Percentiles rank a stretch among this genome's conserved stretches.
These are phyloP conservation scores for Odocoileus virginianus DNA, from an alignment of 2,113 vertebrate species.

Conservation along the genomic window DNA sequence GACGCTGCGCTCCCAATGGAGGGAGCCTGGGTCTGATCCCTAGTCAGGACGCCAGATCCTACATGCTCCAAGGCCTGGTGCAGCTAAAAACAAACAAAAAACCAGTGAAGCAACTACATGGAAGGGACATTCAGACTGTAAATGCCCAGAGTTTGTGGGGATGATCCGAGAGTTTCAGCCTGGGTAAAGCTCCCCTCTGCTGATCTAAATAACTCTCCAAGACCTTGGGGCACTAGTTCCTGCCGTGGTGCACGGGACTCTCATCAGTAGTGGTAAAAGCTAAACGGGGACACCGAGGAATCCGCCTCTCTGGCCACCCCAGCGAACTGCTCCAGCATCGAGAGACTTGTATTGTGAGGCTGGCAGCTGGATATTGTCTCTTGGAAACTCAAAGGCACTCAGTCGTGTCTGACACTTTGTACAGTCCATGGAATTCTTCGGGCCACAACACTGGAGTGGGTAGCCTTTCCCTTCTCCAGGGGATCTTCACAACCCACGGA, in stretches of 20 bases:
- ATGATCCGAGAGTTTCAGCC: neutral
- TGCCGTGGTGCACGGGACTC: no score
- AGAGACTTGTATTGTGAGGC: neutral
- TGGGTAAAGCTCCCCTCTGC: neutral
- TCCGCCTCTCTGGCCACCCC: neutral
- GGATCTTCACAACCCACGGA: neutral
- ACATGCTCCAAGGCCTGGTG: neutral
- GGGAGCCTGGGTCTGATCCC: neutral
- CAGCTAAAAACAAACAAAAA: neutral
- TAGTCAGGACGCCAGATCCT: neutral
- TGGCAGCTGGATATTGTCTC: neutral
- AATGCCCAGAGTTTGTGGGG: neutral
- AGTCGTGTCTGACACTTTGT: neutral
- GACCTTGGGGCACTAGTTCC: neutral
- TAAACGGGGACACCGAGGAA: neutral
- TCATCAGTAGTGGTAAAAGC: neutral
- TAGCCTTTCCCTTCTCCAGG: neutral
- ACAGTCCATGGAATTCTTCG: neutral
- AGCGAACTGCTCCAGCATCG: neutral
- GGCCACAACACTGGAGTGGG: neutral
- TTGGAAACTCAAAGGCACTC: neutral
- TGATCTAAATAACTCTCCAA: neutral
- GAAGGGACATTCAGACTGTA: neutral
- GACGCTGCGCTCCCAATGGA: neutral
- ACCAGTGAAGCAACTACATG: fast-evolving